Conservation (phyloP, 1,140 invertebrate species). For the Cydia fagiglandana region DNA sequence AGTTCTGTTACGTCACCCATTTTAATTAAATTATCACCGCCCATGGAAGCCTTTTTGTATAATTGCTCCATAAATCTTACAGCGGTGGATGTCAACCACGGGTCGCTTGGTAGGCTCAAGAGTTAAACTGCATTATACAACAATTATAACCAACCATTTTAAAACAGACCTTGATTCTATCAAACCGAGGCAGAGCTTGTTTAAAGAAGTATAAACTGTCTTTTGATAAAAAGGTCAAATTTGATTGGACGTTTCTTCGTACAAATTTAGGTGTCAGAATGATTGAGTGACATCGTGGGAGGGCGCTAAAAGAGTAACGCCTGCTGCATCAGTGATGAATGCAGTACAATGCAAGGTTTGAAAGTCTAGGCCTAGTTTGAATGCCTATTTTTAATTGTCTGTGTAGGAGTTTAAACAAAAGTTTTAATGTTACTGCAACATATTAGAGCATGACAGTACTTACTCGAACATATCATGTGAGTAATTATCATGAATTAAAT, state of each 20-base stretch:
- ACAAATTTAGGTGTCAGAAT: slow-evolving; percentile 40
- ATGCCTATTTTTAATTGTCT: slow-evolving; percentile 6
- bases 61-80: slow-evolving; percentile 39
- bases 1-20: slow-evolving; percentile 20
- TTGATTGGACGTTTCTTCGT: slow-evolving; percentile 30
- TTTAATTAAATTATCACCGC: slow-evolving; percentile 31
- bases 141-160: neutral
- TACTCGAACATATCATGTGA: too few relatives aligned
- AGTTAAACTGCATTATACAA: neutral
- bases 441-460: neutral
- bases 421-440: neutral
- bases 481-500: too few relatives aligned
- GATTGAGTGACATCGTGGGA: slow-evolving; percentile 40
- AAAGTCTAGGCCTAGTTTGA: slow-evolving; percentile 7
- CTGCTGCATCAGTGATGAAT: slow-evolving; percentile 22
- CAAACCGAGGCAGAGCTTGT: slow-evolving; percentile 1
- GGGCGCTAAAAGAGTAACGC: slow-evolving; percentile 37
- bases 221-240: slow-evolving; percentile 42
- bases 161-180: neutral
- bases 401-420: neutral
- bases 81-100: slow-evolving; percentile 41
- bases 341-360: neutral
- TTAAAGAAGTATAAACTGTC: slow-evolving; percentile 11
- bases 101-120: slow-evolving; percentile 34
- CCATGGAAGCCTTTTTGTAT: slow-evolving; percentile 19